Percentiles rank a stretch among this genome's conserved stretches.
Conservation (phyloP, 2,797 vertebrate genomes). For the Eutrigla gurnardus region DNA sequence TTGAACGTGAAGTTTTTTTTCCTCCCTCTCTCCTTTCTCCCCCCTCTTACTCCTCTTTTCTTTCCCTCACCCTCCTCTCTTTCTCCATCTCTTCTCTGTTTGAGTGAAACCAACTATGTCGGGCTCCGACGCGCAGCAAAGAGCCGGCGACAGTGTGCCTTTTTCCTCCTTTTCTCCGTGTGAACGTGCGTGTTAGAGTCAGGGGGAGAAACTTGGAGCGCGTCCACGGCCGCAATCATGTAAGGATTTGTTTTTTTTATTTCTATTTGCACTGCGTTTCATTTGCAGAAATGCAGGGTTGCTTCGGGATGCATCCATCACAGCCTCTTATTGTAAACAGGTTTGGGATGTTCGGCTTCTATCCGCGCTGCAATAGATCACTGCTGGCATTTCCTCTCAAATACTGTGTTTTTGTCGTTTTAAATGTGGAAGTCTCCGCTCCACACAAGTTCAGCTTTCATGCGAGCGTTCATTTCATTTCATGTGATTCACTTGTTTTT, state of each 20-base stretch:
- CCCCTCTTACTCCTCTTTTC: not conserved
- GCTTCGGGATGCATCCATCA: constrained; percentile 46
- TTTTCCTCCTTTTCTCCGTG: constrained; percentile 17
- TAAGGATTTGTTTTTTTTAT: constrained; percentile 54
- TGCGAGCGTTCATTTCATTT: too few relatives aligned
- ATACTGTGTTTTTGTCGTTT: not conserved
- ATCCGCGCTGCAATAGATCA: constrained; percentile 51
- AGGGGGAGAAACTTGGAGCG: constrained; percentile 69
- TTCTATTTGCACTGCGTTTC: constrained; percentile 44
- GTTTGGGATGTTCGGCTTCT: constrained; percentile 42
- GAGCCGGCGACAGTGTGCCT: constrained; percentile 61
- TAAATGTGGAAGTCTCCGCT: not conserved
- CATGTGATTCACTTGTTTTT: not conserved
- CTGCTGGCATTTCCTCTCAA: constrained; percentile 1
- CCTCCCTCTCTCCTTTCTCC: not conserved
- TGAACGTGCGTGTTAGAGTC: constrained; percentile 18
- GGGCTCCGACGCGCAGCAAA: constrained; percentile 73
- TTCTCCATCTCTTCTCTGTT: constrained; percentile 67
- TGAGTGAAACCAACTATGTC: constrained; percentile 78
- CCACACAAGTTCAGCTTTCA: too few relatives aligned
- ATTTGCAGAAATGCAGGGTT: constrained; percentile 49
- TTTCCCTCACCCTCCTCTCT: constrained; percentile 31
- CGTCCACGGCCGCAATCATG: constrained; percentile 67
- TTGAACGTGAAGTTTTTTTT: constrained; percentile 89
- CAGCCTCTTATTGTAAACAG: constrained; percentile 48